Conservation (phyloP, 2,888 invertebrate genomes). For the Monoplex corrugatus region DNA sequence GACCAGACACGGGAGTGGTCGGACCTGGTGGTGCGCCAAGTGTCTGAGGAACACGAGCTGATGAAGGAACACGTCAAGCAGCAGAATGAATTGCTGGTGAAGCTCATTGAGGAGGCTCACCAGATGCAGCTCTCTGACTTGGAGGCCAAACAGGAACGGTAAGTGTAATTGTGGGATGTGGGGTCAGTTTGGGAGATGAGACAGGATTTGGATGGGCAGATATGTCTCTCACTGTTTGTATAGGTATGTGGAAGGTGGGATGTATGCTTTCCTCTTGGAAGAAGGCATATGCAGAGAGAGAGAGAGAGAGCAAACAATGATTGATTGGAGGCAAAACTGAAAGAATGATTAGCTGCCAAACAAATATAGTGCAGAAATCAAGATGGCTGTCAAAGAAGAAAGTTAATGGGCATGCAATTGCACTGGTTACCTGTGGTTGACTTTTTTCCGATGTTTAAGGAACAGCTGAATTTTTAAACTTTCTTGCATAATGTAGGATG, state of each 20-base stretch:
- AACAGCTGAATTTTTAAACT: too few relatives aligned
- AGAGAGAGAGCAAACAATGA: too few relatives aligned
- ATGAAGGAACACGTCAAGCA: conserved; percentile 88
- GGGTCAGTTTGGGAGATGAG: neutral
- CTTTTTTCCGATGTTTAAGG: too few relatives aligned
- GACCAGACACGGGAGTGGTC: conserved; percentile 98
- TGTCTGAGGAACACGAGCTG: conserved; percentile 89
- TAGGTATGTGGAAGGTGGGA: neutral
- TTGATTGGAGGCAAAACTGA: too few relatives aligned
- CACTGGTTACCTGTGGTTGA: too few relatives aligned
- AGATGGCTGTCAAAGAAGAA: too few relatives aligned
- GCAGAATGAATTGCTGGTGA: conserved; percentile 94
- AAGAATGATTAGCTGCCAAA: too few relatives aligned
- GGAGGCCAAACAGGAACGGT: conserved; percentile 93
- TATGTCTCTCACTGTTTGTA: neutral
- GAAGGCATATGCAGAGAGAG: neutral
- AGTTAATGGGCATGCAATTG: too few relatives aligned
- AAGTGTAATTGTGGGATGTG: conserved; percentile 41
- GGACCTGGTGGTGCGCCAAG: conserved; percentile 91
- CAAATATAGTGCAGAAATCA: too few relatives aligned
- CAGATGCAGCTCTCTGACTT: conserved; percentile 89
- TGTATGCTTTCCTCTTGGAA: neutral
- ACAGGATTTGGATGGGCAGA: neutral
- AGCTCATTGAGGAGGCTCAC: conserved; percentile 94
- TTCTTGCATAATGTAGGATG: too few relatives aligned